phyloP scores from a whole-genome alignment of 2,888 invertebrate species.

The Tetropium fuscum region DNA sequence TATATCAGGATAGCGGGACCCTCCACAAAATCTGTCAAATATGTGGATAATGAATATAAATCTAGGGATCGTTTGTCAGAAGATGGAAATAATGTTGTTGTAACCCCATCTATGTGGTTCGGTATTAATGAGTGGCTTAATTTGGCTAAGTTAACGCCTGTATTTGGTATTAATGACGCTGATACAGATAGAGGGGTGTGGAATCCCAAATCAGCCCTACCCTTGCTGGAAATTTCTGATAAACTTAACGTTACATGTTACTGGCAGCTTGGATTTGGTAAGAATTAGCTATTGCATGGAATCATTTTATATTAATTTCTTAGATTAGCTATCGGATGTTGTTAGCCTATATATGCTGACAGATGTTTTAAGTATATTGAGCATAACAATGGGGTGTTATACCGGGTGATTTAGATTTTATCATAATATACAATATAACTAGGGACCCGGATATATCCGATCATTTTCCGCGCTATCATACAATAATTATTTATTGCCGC shows the following conservation, averaged over 20 bases:
- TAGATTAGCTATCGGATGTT: too few relatives aligned
- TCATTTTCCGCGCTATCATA: too few relatives aligned
- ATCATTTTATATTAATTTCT: slow-evolving; percentile 5
- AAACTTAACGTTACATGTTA: slow-evolving; percentile 73
- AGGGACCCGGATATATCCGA: too few relatives aligned
- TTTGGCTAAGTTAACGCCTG: slow-evolving; percentile 72
- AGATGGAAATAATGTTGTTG: slow-evolving; percentile 47
- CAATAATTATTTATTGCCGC: too few relatives aligned
- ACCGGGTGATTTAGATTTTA: too few relatives aligned
- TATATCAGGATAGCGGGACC: slow-evolving; percentile 81
- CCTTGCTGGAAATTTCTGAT: slow-evolving; percentile 77
- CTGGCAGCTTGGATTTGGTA: slow-evolving; percentile 83
- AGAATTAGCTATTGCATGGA: slow-evolving; percentile 46
- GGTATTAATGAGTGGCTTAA: slow-evolving; percentile 69
- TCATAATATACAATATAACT: too few relatives aligned
- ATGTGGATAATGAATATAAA: slow-evolving; percentile 49
- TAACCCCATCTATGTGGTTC: slow-evolving; percentile 61
- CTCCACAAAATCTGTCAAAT: slow-evolving; percentile 68
- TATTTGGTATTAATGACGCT: slow-evolving; percentile 76
- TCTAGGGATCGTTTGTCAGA: slow-evolving; percentile 27
- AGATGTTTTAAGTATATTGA: too few relatives aligned
- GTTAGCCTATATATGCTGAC: too few relatives aligned
- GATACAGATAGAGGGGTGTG: slow-evolving; percentile 70
- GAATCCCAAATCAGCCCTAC: slow-evolving; percentile 76
- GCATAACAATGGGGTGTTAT: too few relatives aligned